Base-by-base conservation (phyloP, 2,113 vertebrate species). In the Alethe castanea region DNA sequence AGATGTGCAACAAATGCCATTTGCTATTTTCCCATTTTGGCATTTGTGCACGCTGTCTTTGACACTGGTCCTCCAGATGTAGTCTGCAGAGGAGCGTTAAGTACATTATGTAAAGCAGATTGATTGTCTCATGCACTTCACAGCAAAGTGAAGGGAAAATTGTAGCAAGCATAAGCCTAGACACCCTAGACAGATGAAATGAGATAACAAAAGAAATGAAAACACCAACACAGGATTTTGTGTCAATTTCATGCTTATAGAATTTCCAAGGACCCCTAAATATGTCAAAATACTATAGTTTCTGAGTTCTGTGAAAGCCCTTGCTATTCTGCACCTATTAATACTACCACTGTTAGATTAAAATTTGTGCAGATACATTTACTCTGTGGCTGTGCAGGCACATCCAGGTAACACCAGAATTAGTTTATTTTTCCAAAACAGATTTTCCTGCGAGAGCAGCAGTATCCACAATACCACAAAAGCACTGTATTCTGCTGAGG, bases 401-500 rank as follows among this genome's bases (percentile, higher is more conserved):
- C 14, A 89, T 8, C 24, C 3, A 3, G 8, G 5, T 26, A 78
- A 20, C 28, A n/a, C 9, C 5, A 73, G 50, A 22, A 48, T 78
- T 65, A 78, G 16, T 26, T 56, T 47, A 57, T 1, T 47, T 7
- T 12, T n/a, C 23, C 20, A 18, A 57, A 48, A 65, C 24, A 53
- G 72, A 19, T 42, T 77, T 7, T 65, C 29, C 29, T 59, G 14
- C 62, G 52, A 54, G 29, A 88, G 36, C 6, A 72, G 1, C 20
- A 42, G 0, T 0, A 9, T 19, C 6, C 13, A 14, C 1, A 1
- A 6, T 36, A 11, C 7, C 11, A 29, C 7, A 40, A 54, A 88
- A 73, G 1, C 12, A 29, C 19, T 66, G 5, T 12, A 8, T 67
- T 71, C 48, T 33, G 40, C 14, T 76, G 44, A 65, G 69, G 12